These are phyloP conservation scores for Malaclemys terrapin DNA, from an alignment of 2,113 vertebrate species.

Conservation along the genomic window DNA sequence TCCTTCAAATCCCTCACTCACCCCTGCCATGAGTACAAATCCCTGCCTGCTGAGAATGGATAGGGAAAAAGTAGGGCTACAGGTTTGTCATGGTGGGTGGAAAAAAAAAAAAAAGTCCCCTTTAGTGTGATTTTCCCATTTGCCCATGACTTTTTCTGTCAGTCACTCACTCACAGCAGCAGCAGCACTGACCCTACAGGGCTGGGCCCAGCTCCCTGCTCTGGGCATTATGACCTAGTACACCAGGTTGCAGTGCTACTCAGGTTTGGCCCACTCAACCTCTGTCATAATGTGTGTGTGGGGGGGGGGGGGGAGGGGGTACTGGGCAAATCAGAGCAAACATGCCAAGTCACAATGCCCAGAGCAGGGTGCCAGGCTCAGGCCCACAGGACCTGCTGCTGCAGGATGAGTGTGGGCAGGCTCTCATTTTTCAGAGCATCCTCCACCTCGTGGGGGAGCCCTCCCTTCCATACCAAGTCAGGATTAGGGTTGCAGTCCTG, in stretches of 20 bases:
- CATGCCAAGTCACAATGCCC: neutral
- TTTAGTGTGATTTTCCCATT: too few species aligned
- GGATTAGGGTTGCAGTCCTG: neutral
- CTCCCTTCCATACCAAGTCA: neutral
- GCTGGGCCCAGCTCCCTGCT: too few species aligned
- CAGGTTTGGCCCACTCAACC: neutral
- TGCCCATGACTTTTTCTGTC: too few species aligned
- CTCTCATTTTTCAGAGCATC: neutral
- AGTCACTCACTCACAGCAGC: too few species aligned
- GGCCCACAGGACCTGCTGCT: neutral
- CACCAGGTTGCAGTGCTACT: too few species aligned
- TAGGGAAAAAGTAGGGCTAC: too few species aligned
- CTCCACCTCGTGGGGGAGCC: neutral
- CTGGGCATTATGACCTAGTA: too few species aligned
- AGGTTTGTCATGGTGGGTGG: too few species aligned
- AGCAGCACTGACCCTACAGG: too few species aligned
- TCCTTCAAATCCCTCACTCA: neutral
- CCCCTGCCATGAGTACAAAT: neutral
- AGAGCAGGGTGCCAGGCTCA: neutral
- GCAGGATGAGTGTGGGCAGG: neutral
- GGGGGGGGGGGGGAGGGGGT: accelerated
- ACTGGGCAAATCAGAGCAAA: neutral
- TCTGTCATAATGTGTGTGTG: neutral
- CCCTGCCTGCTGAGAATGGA: too few species aligned
- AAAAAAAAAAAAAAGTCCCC: too few species aligned